Evolutionary conservation across 2,797 vertebrate genomes (phyloP).

Genomic region (Nannoperca australis): DNA sequence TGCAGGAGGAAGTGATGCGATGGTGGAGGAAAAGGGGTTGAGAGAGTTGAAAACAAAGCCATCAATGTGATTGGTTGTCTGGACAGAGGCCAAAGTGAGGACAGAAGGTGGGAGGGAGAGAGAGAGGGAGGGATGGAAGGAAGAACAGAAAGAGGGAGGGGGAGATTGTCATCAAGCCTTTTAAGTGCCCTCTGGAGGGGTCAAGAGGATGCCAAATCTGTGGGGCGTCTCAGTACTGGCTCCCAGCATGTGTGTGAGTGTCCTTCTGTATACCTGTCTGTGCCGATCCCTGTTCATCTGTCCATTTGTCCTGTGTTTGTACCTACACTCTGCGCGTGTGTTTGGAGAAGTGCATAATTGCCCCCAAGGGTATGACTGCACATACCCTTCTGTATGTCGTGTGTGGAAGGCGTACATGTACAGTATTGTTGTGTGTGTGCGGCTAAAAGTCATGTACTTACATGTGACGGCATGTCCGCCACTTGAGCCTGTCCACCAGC

Average conservation of each 20-base stretch:
- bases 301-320: slow-evolving; percentile 55
- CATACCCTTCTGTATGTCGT: not conserved
- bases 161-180: slow-evolving; percentile 67
- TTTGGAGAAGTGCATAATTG: slow-evolving; percentile 48
- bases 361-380: slow-evolving; percentile 37
- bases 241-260: slow-evolving; percentile 55
- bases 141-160: slow-evolving; percentile 59
- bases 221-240: slow-evolving; percentile 53
- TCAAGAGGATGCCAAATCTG: slow-evolving; percentile 71
- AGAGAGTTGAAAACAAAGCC: slow-evolving; percentile 80
- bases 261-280: slow-evolving; percentile 64
- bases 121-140: slow-evolving; percentile 19
- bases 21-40: slow-evolving; percentile 57
- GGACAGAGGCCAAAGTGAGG: slow-evolving; percentile 79
- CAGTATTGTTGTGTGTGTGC: not conserved
- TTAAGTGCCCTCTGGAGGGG: slow-evolving; percentile 77
- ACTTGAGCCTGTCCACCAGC: slow-evolving; percentile 13
- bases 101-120: slow-evolving; percentile 60
- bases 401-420: not conserved
- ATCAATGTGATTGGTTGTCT: slow-evolving; percentile 84
- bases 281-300: slow-evolving; percentile 57
- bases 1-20: slow-evolving; percentile 77
- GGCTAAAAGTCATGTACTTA: not conserved
- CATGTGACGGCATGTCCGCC: not conserved
- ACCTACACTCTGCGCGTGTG: slow-evolving; percentile 39